These are phyloP conservation scores for Dryocosmus kuriphilus DNA, from an alignment of 2,888 invertebrate species.

Conservation along the genomic window DNA sequence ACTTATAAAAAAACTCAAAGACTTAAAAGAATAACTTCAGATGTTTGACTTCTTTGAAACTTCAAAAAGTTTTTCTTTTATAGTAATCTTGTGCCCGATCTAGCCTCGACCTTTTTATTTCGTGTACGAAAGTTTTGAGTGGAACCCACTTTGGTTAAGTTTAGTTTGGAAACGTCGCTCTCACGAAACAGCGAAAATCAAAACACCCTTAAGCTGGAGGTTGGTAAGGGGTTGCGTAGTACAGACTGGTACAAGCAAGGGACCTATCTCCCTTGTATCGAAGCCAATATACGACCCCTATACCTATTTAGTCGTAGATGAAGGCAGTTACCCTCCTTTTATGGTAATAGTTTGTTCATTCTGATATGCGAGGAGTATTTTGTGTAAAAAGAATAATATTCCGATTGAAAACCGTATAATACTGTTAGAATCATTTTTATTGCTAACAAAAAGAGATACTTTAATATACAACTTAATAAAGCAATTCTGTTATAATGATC, in stretches of 20 bases:
- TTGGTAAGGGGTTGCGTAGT: constrained; percentile 63
- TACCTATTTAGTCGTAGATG: constrained; percentile 40
- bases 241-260: constrained; percentile 65
- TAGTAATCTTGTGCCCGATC: background rate
- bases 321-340: constrained; percentile 42
- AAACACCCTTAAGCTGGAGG: constrained; percentile 16
- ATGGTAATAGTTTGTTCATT: background rate
- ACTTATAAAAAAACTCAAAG: too few species aligned
- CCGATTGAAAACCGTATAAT: too few species aligned
- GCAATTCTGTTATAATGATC: background rate
- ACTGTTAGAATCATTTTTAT: background rate
- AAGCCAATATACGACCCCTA: constrained; percentile 48
- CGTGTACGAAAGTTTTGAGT: constrained; percentile 6
- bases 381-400: too few species aligned
- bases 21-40: background rate
- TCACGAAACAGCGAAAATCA: constrained; percentile 35
- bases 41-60: background rate
- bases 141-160: constrained; percentile 21
- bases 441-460: background rate
- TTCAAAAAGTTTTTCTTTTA: background rate
- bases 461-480: background rate
- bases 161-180: constrained; percentile 13
- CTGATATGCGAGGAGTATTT: too few species aligned
- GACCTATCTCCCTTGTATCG: constrained; percentile 48
- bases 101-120: background rate